Base-by-base conservation (phyloP, 2,888 invertebrate genomes). In the Griposia aprilina region DNA sequence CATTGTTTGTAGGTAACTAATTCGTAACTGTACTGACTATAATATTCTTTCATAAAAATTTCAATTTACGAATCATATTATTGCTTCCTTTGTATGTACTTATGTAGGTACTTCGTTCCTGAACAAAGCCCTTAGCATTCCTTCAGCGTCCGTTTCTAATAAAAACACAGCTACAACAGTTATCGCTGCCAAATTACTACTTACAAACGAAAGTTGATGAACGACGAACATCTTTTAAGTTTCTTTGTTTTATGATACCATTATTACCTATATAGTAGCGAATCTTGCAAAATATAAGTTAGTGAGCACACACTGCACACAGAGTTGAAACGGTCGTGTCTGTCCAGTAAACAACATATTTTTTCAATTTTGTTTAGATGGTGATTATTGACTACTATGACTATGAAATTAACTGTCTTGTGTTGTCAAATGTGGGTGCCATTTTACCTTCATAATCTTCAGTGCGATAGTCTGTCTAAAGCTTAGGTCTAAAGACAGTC, bases 141-240 rank as follows among this genome's bases (percentile, higher is more conserved):
- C n/a, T 26, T 59, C 41, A 68, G 13, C 20, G 52, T 83, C 59
- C n/a, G n/a, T 60, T 70, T 20, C 23, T 15, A 60, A 62, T 83
- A 70, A 70, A 78, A 71, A 69, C 30, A 11, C 3, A 67, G 77
- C 26, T 41, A 67, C 23, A 73, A 78, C 60, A 67, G 45, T 15
- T 59, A n/a, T 41, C 45, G 67, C 65, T 80, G 88, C 86, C 88
- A 83, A 87, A 85, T 87, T 36, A 81, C 69, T 48, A 50, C 23
- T 10, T 26, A 66, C 48, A 75, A 55, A 78, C 55, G 55, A 73
- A 72, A 74, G 26, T 60, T 82, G 65, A 76, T 78, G 67, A 82
- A 80, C 78, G 59, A 75, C 65, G 67, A 60, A 82, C 55, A 68
- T 62, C 17, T 65, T 60, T 60, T 62, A 41, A 36, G 20, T 66